A percentile compares a stretch with the other conserved stretches of the same genome.
These are phyloP conservation scores for Leucophora obtusa DNA, from an alignment of 2,888 invertebrate species.

Conservation along the genomic window DNA sequence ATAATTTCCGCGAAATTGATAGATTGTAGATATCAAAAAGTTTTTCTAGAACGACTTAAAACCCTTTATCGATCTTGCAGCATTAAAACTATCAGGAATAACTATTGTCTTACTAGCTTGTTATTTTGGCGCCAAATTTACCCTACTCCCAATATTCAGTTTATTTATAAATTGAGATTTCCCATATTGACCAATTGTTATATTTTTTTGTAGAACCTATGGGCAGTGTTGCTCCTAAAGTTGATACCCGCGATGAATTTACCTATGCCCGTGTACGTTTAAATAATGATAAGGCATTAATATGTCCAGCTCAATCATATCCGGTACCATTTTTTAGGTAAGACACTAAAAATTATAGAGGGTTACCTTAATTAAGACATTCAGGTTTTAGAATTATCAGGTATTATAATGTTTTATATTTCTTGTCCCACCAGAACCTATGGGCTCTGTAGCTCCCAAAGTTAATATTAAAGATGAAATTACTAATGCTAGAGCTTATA, in stretches of 20 bases:
- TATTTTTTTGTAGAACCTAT: slow-evolving; percentile 78
- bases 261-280: slow-evolving; percentile 72
- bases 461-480: slow-evolving; percentile 84
- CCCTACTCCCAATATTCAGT: slow-evolving; percentile 19
- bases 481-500: slow-evolving; percentile 80
- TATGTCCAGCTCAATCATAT: slow-evolving; percentile 84
- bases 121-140: background rate
- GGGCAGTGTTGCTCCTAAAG: slow-evolving; percentile 82
- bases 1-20: no score
- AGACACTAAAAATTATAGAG: slow-evolving; percentile 57
- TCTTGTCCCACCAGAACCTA: slow-evolving; percentile 75
- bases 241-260: slow-evolving; percentile 83
- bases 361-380: slow-evolving; percentile 35
- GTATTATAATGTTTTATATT: background rate
- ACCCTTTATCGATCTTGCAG: background rate
- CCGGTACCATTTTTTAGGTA: slow-evolving; percentile 76
- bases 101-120: no score
- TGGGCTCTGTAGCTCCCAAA: slow-evolving; percentile 81
- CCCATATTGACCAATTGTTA: background rate
- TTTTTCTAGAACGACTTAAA: no score
- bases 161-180: background rate
- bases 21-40: no score
- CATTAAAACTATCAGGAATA: background rate
- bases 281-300: slow-evolving; percentile 80
- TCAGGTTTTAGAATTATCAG: slow-evolving; percentile 30